A percentile compares a stretch with the other conserved stretches of the same genome.
These are phyloP conservation scores for Chymomyza procnemis DNA, from an alignment of 2,888 invertebrate species.

Conservation along the genomic window DNA sequence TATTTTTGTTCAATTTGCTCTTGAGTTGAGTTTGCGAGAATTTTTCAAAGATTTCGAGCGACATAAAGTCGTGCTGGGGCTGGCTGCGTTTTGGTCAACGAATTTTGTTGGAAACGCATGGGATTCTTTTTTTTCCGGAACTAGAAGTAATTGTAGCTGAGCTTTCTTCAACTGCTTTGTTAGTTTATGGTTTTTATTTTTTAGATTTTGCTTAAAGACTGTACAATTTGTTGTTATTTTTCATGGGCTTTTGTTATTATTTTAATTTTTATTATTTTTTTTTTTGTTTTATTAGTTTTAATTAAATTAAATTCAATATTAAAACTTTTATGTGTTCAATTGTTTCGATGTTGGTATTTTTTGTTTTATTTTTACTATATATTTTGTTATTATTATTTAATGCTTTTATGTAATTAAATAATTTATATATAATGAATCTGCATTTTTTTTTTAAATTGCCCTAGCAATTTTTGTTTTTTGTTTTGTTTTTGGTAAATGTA, in stretches of 20 bases:
- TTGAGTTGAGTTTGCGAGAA: not conserved
- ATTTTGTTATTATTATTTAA: conserved; percentile 17
- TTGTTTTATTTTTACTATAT: conserved; percentile 8
- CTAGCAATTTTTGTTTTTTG: conserved; percentile 27
- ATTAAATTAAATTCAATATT: conserved; percentile 29
- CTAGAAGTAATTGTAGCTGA: too few relatives aligned
- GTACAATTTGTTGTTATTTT: conserved; percentile 16
- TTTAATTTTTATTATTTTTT: conserved; percentile 5
- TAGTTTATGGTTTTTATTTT: too few relatives aligned
- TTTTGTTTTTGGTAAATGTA: conserved; percentile 39
- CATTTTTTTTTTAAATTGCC: conserved; percentile 12
- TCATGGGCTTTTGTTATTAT: not conserved
- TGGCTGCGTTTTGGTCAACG: too few relatives aligned
- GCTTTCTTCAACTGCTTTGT: too few relatives aligned
- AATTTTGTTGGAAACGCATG: too few relatives aligned
- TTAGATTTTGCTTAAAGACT: not conserved
- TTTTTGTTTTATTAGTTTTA: conserved; percentile 10
- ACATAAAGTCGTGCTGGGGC: too few relatives aligned
- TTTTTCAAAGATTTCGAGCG: not conserved
- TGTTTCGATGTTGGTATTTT: conserved; percentile 37
- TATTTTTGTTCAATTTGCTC: conserved; percentile 16
- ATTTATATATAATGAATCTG: conserved; percentile 29
- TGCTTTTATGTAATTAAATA: conserved; percentile 34
- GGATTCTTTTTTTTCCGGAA: too few relatives aligned
- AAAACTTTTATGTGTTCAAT: conserved; percentile 21